Evolutionary conservation across 2,797 vertebrate species (phyloP).

Genomic region (Gymnothorax reevesii): DNA sequence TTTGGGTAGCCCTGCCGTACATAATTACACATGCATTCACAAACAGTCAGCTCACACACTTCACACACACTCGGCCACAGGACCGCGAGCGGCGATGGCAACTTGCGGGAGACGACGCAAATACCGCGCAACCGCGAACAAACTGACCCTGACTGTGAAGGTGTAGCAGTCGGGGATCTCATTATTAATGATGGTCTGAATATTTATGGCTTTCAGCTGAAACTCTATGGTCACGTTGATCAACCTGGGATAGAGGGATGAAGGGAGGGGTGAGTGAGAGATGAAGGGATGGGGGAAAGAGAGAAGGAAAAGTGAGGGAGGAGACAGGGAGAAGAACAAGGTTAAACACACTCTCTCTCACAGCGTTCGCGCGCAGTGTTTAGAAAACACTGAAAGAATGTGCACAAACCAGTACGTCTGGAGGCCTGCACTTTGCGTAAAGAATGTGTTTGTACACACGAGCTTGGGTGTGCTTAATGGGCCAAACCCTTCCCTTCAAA

Average conservation of each 20-base stretch:
- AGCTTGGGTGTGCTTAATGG: background rate
- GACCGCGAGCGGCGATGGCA: no score
- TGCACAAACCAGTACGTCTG: background rate
- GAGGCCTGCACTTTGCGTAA: background rate
- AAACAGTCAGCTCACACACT: background rate
- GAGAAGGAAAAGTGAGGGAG: background rate
- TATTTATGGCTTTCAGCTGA: constrained; percentile 92
- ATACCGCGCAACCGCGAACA: background rate
- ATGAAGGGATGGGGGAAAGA: background rate
- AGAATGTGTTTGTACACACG: background rate
- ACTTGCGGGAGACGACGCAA: no score
- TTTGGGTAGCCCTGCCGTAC: background rate
- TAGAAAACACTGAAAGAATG: background rate
- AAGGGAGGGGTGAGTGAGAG: no score
- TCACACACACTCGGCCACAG: no score
- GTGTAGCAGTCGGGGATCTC: constrained; percentile 94
- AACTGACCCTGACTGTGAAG: constrained; percentile 82
- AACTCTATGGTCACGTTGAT: constrained; percentile 89
- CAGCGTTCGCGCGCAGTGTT: background rate
- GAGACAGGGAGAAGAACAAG: background rate
- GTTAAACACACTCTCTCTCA: background rate
- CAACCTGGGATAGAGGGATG: constrained; percentile 66
- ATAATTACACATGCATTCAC: background rate
- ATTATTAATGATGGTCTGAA: constrained; percentile 91
- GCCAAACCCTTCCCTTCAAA: background rate